phyloP scores from a whole-genome alignment of 2,888 invertebrate species.

The Perdita meconis region DNA sequence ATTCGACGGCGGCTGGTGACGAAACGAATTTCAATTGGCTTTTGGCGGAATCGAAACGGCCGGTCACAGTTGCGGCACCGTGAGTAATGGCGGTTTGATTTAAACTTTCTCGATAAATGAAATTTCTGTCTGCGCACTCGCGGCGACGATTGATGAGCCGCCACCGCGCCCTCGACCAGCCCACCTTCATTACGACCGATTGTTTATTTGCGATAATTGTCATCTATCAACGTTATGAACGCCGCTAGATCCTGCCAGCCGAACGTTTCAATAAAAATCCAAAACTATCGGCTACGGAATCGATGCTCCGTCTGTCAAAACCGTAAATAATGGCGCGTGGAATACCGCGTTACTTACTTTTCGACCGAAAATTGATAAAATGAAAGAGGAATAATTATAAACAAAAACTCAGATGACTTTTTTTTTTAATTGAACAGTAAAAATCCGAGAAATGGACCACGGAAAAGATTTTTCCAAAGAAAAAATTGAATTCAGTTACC shows the following conservation, averaged over 20 bases:
- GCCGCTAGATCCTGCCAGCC: constrained; percentile 17
- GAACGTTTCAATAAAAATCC: constrained; percentile 25
- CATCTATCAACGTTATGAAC: constrained; percentile 51
- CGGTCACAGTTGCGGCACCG: constrained; percentile 62
- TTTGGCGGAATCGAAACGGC: constrained; percentile 65
- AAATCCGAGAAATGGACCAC: no score
- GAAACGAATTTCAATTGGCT: constrained; percentile 73
- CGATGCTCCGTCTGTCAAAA: background rate
- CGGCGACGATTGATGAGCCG: constrained; percentile 66
- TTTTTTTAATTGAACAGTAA: no score
- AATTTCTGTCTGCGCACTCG: constrained; percentile 63
- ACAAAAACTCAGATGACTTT: no score
- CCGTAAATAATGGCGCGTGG: background rate
- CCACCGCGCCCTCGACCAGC: constrained; percentile 39
- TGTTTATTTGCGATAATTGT: constrained; percentile 62
- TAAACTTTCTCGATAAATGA: constrained; percentile 72
- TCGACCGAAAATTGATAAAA: no score
- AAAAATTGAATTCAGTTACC: no score
- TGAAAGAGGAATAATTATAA: no score
- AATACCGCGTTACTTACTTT: background rate
- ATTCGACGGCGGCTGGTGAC: constrained; percentile 51
- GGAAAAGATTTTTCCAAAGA: no score
- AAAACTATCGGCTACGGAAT: background rate
- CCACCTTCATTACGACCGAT: constrained; percentile 56
- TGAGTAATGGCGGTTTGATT: constrained; percentile 74